Percentiles rank a stretch among this genome's conserved stretches.
Evolutionary conservation across 2,797 vertebrate genomes (phyloP).

Genomic region (Coregonus sp.): DNA sequence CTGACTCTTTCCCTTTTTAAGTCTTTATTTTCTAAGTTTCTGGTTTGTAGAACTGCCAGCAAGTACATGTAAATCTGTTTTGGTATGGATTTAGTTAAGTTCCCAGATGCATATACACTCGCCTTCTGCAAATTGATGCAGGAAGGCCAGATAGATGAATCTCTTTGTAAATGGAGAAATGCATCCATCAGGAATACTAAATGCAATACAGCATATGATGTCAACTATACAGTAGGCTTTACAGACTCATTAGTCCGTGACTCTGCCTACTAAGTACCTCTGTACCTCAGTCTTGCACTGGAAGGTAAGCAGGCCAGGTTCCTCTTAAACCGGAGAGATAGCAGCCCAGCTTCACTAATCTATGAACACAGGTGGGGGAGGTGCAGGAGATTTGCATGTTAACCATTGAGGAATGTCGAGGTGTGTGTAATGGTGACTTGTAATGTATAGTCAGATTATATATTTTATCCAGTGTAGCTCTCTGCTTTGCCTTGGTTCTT

Average conservation of each 20-base stretch:
- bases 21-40: too few relatives aligned
- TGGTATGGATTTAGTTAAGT: constrained; percentile 2
- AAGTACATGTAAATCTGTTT: background rate
- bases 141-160: too few relatives aligned
- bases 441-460: too few relatives aligned
- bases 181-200: background rate
- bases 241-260: background rate
- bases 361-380: constrained; percentile 24
- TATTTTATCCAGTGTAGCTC: too few relatives aligned
- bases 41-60: too few relatives aligned
- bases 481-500: too few relatives aligned
- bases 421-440: background rate
- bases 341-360: constrained; percentile 51
- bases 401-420: constrained; percentile 25
- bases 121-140: too few relatives aligned
- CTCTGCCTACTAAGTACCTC: constrained; percentile 1
- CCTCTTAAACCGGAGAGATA: constrained; percentile 36
- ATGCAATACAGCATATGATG: background rate
- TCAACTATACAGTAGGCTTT: background rate
- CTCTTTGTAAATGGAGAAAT: too few relatives aligned
- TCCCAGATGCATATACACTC: too few relatives aligned
- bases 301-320: constrained; percentile 40
- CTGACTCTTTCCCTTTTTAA: too few relatives aligned
- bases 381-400: constrained; percentile 49
- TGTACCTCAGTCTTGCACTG: constrained; percentile 16